Conservation (phyloP, 2,888 invertebrate genomes). For the Leucoma salicis region DNA sequence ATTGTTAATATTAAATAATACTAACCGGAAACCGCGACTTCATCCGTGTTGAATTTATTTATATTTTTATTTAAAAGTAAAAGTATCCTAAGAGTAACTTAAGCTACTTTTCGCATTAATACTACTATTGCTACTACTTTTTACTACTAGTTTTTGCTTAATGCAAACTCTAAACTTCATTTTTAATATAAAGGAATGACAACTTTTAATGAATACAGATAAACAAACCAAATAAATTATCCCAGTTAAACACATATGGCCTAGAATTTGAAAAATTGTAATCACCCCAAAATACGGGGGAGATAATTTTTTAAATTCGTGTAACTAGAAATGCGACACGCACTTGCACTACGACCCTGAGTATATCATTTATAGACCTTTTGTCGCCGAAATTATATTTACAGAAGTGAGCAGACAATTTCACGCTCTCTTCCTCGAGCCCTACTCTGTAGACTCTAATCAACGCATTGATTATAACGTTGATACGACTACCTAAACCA, state of each 20-base stretch:
- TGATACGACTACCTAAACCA: conserved; percentile 38
- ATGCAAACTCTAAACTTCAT: too few relatives aligned
- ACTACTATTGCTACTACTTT: too few relatives aligned
- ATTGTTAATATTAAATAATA: too few relatives aligned
- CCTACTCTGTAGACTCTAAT: conserved; percentile 74
- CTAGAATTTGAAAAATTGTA: conserved; percentile 8
- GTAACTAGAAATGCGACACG: conserved; percentile 61
- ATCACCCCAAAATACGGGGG: conserved; percentile 36
- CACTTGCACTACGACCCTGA: conserved; percentile 71
- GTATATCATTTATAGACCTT: conserved; percentile 80
- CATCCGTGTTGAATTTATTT: too few relatives aligned
- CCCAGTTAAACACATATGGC: conserved; percentile 6
- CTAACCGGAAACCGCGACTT: too few relatives aligned
- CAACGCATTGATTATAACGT: conserved; percentile 54
- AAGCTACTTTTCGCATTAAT: too few relatives aligned
- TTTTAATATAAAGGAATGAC: conserved; percentile 2
- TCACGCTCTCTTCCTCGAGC: conserved; percentile 80
- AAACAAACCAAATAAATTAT: conserved; percentile 12
- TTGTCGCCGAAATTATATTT: conserved; percentile 82
- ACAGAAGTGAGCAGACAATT: conserved; percentile 83
- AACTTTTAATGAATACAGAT: conserved; percentile 3
- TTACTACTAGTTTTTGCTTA: too few relatives aligned
- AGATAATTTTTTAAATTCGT: conserved; percentile 60
- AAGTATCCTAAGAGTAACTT: too few relatives aligned
- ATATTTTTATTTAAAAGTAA: too few relatives aligned